phyloP scores from a whole-genome alignment of 2,113 vertebrate species.

The Neodontobutis hainanensis region DNA sequence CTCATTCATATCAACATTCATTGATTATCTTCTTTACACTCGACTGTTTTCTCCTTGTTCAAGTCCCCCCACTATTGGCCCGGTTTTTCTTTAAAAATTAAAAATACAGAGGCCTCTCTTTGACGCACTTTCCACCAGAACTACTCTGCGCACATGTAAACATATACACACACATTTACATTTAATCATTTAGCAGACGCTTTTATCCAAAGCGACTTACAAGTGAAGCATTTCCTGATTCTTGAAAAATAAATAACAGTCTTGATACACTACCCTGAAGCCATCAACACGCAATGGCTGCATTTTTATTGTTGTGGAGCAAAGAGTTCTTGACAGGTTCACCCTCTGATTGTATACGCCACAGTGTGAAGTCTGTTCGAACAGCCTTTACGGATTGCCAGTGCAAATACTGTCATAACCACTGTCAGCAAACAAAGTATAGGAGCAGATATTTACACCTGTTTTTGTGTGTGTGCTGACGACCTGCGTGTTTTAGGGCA shows the following conservation, averaged over 20 bases:
- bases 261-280: constrained; percentile 6
- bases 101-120: constrained; percentile 22
- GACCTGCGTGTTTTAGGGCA: constrained; percentile 51
- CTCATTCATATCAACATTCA: neutral
- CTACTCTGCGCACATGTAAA: neutral
- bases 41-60: neutral
- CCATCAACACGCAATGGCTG: constrained; percentile 8
- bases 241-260: constrained; percentile 44
- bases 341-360: neutral
- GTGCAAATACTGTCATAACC: too few species aligned
- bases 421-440: neutral
- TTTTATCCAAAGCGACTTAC: too few species aligned
- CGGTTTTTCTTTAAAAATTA: constrained; percentile 38
- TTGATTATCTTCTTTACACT: neutral
- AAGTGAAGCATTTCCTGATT: constrained; percentile 15
- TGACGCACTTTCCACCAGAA: neutral
- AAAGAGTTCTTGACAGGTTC: neutral
- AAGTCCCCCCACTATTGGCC: constrained; percentile 4
- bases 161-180: constrained; percentile 13
- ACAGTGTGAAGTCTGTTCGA: constrained; percentile 4
- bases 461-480: constrained; percentile 38
- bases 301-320: constrained; percentile 6
- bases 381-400: neutral
- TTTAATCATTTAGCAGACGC: too few species aligned
- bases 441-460: constrained; percentile 21